Conservation (phyloP, 37 sponge, comb jelly and placozoan genomes). For the Spongilla lacustris region DNA sequence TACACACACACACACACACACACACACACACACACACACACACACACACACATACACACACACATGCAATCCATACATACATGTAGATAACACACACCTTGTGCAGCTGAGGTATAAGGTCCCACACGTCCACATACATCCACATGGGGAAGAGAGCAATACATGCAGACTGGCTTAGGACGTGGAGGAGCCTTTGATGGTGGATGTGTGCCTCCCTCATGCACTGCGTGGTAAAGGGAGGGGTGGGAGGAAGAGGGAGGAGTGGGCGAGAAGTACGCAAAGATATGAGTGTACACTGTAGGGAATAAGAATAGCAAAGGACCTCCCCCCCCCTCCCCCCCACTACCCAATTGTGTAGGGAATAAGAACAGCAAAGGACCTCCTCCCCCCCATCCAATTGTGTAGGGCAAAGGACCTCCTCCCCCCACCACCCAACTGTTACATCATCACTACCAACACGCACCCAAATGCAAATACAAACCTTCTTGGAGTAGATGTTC, state of each 20-base stretch:
- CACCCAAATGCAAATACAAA: neutral
- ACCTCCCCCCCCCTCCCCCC: neutral
- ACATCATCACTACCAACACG: neutral
- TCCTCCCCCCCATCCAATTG: neutral
- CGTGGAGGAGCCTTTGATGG: conserved; percentile 61
- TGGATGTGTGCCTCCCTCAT: conserved; percentile 68
- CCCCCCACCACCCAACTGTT: too few species aligned
- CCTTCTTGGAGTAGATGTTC: conserved; percentile 90
- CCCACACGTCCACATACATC: conserved; percentile 75
- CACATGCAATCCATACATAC: neutral
- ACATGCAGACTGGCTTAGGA: conserved; percentile 46
- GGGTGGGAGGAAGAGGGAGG: neutral
- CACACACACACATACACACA: too few species aligned
- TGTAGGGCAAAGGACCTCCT: neutral
- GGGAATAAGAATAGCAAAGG: neutral
- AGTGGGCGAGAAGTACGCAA: neutral
- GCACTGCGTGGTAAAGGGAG: conserved; percentile 17
- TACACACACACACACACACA: too few species aligned
- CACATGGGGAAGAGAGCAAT: conserved; percentile 70
- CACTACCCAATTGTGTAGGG: neutral
- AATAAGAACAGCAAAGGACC: neutral
- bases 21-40: too few species aligned
- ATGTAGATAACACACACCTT: conserved; percentile 21
- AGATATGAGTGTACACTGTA: too few species aligned
- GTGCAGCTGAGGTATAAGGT: conserved; percentile 43